Base-by-base conservation (phyloP, 2,888 invertebrate species). In the Heliconius charithonia region DNA sequence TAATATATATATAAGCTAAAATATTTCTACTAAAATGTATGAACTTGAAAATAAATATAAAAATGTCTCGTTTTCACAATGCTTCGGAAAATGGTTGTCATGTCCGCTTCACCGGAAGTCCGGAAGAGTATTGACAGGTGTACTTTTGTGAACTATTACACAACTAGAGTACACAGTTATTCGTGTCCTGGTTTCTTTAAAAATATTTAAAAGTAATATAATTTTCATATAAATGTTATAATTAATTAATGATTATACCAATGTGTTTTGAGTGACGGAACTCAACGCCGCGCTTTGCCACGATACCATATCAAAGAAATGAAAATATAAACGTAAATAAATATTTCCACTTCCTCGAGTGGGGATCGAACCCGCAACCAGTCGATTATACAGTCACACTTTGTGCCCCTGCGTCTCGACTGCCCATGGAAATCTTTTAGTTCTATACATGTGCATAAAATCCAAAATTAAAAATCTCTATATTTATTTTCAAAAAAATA, bases 81-180 rank as follows among this genome's bases (percentile, higher is more conserved):
- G 32, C 72, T 72, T 72, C 16, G 22, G 59, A 32, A 72, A 72
- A 59, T 37, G 32, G 25, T 32, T 37, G 56, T 59, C 72, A 59
- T 72, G 72, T 59, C n/a, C 32, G n/a, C 32, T 37, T 37, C 59
- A 32, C 32, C 32, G 72, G 72, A 72, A 37, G 59, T 59, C 72
- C 72, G 72, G 72, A 32, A 59, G 25, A 72, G 72, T 72, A 72
- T 72, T 59, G 72, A 72, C 71, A 72, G 56, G 32, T 72, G 56
- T 56, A 56, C 32, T 51, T 59, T 13, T n/a, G 25, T 59, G 32
- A 72, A 32, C 72, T 37, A 25, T 69, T 45, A 19, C 45, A 56
- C 32, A 59, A 56, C n/a, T 32, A 13, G n/a, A 72, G 51, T 32
- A 72, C 32, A 72, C 16, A 32, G 32, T n/a, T 22, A 29, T 9